Conservation (phyloP, 2,888 invertebrate species). For the Cataglyphis livida region DNA sequence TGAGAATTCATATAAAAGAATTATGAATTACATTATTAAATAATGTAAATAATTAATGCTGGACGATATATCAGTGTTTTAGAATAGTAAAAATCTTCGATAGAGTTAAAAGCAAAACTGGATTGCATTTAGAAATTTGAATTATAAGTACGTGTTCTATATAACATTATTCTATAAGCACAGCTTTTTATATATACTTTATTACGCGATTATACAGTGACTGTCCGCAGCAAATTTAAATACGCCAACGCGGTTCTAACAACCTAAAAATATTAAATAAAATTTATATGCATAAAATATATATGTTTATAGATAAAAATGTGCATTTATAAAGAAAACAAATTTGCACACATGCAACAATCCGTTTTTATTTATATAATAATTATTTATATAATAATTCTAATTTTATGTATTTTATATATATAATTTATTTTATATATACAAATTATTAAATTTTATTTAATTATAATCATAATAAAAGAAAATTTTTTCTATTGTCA, state of each 20-base stretch:
- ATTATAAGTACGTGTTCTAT: not conserved
- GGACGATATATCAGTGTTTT: not conserved
- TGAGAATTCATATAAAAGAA: not conserved
- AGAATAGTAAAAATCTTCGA: not conserved
- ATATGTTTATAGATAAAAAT: too few species aligned
- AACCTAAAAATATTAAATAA: conserved; percentile 52
- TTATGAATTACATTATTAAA: not conserved
- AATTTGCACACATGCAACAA: too few species aligned
- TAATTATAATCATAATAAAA: not conserved
- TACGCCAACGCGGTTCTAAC: conserved; percentile 62
- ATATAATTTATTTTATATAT: not conserved
- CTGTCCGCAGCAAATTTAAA: conserved; percentile 62
- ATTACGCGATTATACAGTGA: conserved; percentile 20
- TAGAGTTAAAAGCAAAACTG: not conserved
- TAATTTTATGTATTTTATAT: too few species aligned
- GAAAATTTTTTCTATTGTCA: not conserved
- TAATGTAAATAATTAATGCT: too few species aligned
- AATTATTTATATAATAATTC: not conserved
- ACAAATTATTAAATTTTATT: not conserved
- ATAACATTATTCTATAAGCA: not conserved
- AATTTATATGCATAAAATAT: not conserved
- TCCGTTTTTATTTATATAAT: not conserved
- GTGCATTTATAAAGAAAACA: too few species aligned
- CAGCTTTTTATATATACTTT: not conserved
- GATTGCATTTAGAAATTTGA: conserved; percentile 15